Evolutionary conservation across 2,113 vertebrate species (phyloP), one percentile per base, ranked within the genome.

Genomic region (Pyrgilauda ruficollis): DNA sequence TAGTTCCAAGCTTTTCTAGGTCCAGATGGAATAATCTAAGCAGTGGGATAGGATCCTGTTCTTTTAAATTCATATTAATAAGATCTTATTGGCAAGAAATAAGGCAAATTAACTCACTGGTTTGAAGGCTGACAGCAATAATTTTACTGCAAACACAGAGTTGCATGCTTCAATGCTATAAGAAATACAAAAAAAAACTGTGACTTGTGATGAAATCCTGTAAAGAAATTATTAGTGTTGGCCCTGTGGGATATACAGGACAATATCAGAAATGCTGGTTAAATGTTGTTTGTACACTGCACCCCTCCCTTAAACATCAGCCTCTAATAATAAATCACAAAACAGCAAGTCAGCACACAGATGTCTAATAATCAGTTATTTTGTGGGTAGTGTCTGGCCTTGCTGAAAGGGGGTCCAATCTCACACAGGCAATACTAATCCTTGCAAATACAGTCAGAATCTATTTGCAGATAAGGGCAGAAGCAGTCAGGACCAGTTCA

Each of bases 391-490:
- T 52, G 47, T 35, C 87, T 43, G 47, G 33, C n/a, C 64, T 80
- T 61, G n/a, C 15, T 86, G 68, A 84, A 92, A 95, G 33, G 64
- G 56, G 26, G 26, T 90, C 56, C 83, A 86, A 49, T 90, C 33
- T 56, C 85, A 90, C 63, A 67, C 56, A 86, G 47, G n/a, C 82
- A 90, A 47, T 52, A 44, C 13, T 67, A 91, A 93, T 30, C 70
- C 47, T 74, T 84, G 30, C 33, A 93, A 90, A 88, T 70, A 72
- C 22, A 84, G 39, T 91, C 52, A 90, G 70, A 91, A 94, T 77
- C 75, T 83, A 23, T 94, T 90, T 91, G 61, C 39, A 94, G 90
- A 93, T 95, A 97, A 94, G 33, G 30, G 26, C 68, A 92, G 43
- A 44, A 96, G 39, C 56, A 92, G 52, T 83, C 47, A 88, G 37